Evolutionary conservation across 2,888 invertebrate species (phyloP).

Genomic region (Ethmia dodecea): DNA sequence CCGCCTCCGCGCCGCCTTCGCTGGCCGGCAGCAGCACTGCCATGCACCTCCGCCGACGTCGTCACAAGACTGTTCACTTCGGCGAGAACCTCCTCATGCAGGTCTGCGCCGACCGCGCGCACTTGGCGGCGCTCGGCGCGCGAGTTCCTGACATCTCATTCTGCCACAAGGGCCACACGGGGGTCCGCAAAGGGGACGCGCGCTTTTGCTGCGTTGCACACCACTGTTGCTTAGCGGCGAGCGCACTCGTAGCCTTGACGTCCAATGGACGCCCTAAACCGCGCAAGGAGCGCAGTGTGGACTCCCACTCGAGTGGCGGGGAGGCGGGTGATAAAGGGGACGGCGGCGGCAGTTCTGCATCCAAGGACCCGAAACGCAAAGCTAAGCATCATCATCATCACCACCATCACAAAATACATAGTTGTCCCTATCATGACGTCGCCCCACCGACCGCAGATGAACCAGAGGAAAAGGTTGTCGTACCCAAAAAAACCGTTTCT

Average conservation of each 20-base stretch:
- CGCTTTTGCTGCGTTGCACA: slow-evolving; percentile 71
- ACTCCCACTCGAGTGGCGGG: slow-evolving; percentile 70
- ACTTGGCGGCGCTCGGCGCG: slow-evolving; percentile 67
- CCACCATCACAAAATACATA: slow-evolving; percentile 62
- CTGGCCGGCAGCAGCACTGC: slow-evolving; percentile 66
- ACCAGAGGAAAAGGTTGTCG: slow-evolving; percentile 46
- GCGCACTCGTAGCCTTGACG: slow-evolving; percentile 55
- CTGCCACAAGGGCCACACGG: slow-evolving; percentile 68
- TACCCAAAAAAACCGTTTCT: slow-evolving; percentile 68
- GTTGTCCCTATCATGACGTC: slow-evolving; percentile 64
- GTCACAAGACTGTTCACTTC: slow-evolving; percentile 88
- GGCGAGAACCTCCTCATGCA: slow-evolving; percentile 86
- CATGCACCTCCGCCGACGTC: slow-evolving; percentile 81
- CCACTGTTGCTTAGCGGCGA: slow-evolving; percentile 68
- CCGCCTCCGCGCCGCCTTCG: slow-evolving; percentile 77
- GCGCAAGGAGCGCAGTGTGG: slow-evolving; percentile 59
- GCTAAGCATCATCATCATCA: slow-evolving; percentile 59
- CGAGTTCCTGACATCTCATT: slow-evolving; percentile 69
- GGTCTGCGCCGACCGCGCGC: slow-evolving; percentile 83
- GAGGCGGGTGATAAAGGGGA: slow-evolving; percentile 63
- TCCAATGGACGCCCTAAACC: slow-evolving; percentile 55
- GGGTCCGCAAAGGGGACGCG: slow-evolving; percentile 57
- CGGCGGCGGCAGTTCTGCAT: slow-evolving; percentile 35
- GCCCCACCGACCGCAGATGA: slow-evolving; percentile 53
- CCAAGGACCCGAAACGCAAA: slow-evolving; percentile 52